phyloP scores from a whole-genome alignment of 1,140 invertebrate genomes.

The Cotesia glomerata region DNA sequence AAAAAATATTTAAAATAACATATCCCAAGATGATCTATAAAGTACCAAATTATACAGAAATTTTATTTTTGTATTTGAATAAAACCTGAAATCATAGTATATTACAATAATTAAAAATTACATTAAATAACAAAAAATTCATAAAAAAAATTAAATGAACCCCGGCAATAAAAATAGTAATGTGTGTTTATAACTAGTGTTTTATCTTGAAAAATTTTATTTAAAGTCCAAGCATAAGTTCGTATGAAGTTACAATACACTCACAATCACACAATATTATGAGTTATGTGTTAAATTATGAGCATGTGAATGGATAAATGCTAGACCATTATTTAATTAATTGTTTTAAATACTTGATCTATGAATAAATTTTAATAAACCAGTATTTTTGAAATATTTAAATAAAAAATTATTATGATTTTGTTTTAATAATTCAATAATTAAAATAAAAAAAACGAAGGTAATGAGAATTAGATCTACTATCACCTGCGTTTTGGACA shows the following conservation, averaged over 20 bases:
- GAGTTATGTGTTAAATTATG: neutral
- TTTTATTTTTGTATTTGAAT: no score
- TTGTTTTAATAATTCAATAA: neutral
- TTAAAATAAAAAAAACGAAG: neutral
- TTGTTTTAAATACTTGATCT: conserved; percentile 20
- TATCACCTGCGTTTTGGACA: conserved; percentile 45
- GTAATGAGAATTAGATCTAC: neutral
- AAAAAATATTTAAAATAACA: no score
- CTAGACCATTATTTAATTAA: neutral
- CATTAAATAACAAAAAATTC: no score
- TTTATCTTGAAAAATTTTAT: neutral
- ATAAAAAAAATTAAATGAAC: conserved; percentile 1
- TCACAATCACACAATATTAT: neutral
- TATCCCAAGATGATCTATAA: no score
- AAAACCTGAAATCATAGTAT: no score
- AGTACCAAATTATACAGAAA: no score
- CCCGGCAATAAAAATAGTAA: conserved; percentile 8
- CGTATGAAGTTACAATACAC: neutral
- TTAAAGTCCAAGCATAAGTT: neutral
- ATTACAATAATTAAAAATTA: neutral
- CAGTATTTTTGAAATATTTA: neutral
- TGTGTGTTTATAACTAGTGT: conserved; percentile 9
- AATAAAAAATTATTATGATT: neutral
- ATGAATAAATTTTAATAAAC: neutral
- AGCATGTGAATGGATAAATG: neutral